Evolutionary conservation across 2,113 vertebrate genomes (phyloP).

Genomic region (Diadophis punctatus): DNA sequence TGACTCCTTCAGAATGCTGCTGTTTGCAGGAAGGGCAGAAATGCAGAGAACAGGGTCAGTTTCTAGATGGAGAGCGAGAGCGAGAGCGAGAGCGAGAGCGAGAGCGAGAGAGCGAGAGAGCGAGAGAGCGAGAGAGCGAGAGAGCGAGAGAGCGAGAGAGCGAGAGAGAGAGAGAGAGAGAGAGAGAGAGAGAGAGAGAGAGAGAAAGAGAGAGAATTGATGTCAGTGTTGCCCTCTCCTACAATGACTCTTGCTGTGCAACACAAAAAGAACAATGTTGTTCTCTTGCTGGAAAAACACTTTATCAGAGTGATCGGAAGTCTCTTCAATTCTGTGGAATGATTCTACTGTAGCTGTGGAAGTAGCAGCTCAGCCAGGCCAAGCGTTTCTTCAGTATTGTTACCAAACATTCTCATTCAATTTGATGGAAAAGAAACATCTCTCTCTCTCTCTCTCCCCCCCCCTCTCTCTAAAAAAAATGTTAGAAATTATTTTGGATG

Average conservation of each 20-base stretch:
- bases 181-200: too few species aligned
- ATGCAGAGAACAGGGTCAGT: neutral
- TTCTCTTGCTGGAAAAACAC: neutral
- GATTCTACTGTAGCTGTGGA: neutral
- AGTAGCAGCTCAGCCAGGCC: neutral
- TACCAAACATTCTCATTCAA: neutral
- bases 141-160: too few species aligned
- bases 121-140: too few species aligned
- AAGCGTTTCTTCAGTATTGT: neutral
- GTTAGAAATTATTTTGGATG: neutral
- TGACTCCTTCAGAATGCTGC: neutral
- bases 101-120: too few species aligned
- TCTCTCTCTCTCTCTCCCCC: neutral
- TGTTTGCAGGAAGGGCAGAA: neutral
- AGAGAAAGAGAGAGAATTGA: too few species aligned
- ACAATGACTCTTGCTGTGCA: neutral
- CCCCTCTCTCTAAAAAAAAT: too few species aligned
- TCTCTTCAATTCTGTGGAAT: neutral
- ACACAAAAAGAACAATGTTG: neutral
- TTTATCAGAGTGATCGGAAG: neutral
- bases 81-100: too few species aligned
- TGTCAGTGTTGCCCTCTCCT: neutral
- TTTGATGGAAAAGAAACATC: neutral
- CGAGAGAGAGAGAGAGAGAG: too few species aligned
- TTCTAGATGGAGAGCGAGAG: neutral